Evolutionary conservation across 2,888 invertebrate species (phyloP), one percentile per base, ranked within the genome.

Genomic region (Eupeodes luniger): DNA sequence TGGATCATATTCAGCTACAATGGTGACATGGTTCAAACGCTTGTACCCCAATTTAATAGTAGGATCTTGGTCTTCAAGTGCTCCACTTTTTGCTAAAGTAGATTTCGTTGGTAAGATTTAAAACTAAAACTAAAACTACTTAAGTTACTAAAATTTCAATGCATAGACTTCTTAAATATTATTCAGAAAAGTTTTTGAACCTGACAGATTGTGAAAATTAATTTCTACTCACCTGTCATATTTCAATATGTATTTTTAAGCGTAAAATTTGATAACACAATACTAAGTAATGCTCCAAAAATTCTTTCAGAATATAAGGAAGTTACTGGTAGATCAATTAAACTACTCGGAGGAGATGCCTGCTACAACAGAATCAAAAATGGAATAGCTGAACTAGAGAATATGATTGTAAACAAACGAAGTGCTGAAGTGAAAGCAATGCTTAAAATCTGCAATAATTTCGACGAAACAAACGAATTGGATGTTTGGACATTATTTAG

Each of bases 11-110:
- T 95, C 96, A 0, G 96, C 95, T 2, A 95, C 95, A 83, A 95
- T 96, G 95, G 96, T 94, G 27, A 93, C 95, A 49, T 96, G 96
- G 96, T 95, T 96, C 87, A 95, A 95, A 89, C 94, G 94, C 75
- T 93, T 95, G 44, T 96, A 96, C 92, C 96, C 96, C 0, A 95
- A 96, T 81, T 92, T 96, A 16, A 94, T 94, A 0, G 91, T 92
- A 19, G 96, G 96, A 4, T 94, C 94, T 0, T 94, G 96, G 78
- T 95, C 96, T 0, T 96, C 96, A 1, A 96, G 96, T 91, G 96
- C 95, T 1, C 96, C 96, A 0, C 94, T 96, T 59, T 90, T 94
- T 36, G 96, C 95, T 5, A 94, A 96, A 93, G 94, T 95, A 1
- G 95, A 96, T 90, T 96, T 95, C 90, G 93, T 93, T 69, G 91